Percentiles rank a stretch among this genome's conserved stretches.
These are phyloP conservation scores for Myiotriccus ornatus DNA, from an alignment of 2,797 vertebrate genomes.

Conservation along the genomic window DNA sequence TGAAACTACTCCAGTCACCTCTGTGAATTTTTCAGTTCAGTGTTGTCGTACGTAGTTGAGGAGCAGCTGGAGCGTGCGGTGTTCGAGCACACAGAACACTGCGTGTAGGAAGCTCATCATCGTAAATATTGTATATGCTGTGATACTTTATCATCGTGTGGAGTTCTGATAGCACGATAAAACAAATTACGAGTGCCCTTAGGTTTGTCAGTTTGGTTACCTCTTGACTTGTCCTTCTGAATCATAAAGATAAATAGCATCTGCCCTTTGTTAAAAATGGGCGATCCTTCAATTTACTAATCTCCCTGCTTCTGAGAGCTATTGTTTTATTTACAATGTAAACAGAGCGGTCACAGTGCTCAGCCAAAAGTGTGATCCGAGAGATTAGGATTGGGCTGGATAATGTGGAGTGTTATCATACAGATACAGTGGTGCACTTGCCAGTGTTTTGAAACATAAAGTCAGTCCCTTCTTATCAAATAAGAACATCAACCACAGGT, in stretches of 20 bases:
- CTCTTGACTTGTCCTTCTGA: not conserved
- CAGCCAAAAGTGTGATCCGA: not conserved
- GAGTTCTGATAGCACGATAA: not conserved
- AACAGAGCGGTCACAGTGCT: not conserved
- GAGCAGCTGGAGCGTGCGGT: not conserved
- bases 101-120: not conserved
- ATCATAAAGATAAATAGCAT: constrained; percentile 8
- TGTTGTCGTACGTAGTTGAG: not conserved
- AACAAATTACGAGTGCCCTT: constrained; percentile 8
- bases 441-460: not conserved
- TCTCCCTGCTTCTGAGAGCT: not conserved
- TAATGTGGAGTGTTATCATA: not conserved
- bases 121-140: not conserved
- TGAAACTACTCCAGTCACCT: not conserved
- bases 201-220: not conserved
- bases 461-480: not conserved
- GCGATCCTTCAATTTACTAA: not conserved
- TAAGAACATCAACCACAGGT: not conserved
- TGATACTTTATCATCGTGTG: not conserved
- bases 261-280: constrained; percentile 9
- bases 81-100: not conserved
- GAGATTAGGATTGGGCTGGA: not conserved
- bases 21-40: not conserved
- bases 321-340: constrained; percentile 1
- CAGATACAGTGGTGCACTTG: not conserved